phyloP scores from a whole-genome alignment of 2,888 invertebrate species.

The Cryptocephalus primarius region DNA sequence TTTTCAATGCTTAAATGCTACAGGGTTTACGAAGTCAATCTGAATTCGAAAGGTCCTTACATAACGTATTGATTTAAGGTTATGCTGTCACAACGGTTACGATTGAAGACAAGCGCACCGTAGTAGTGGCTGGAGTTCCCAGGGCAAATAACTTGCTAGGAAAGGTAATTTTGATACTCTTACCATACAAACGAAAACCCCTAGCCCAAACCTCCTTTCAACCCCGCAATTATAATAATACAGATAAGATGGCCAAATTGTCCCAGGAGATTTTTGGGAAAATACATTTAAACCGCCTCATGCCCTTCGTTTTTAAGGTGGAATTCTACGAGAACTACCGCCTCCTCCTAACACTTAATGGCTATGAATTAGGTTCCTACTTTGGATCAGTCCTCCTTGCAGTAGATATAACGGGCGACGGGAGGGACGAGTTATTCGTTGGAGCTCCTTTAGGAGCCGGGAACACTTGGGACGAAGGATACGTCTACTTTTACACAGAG shows the following conservation, averaged over 20 bases:
- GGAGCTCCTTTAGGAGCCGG: slow-evolving; percentile 47
- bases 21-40: too few relatives aligned
- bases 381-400: slow-evolving; percentile 50
- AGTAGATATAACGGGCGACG: slow-evolving; percentile 48
- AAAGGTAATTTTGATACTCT: slow-evolving; percentile 15
- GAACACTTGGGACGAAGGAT: slow-evolving; percentile 46
- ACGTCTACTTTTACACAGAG: slow-evolving; percentile 45
- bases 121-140: slow-evolving; percentile 45
- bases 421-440: slow-evolving; percentile 48
- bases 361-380: slow-evolving; percentile 46
- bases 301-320: slow-evolving; percentile 11
- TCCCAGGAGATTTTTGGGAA: too few relatives aligned
- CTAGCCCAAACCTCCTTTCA: too few relatives aligned
- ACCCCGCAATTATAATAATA: too few relatives aligned
- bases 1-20: too few relatives aligned
- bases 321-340: slow-evolving; percentile 6
- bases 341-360: slow-evolving; percentile 2
- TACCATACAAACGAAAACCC: neutral
- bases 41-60: too few relatives aligned
- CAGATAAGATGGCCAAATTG: too few relatives aligned
- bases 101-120: slow-evolving; percentile 1
- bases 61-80: slow-evolving; percentile 6
- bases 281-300: neutral
- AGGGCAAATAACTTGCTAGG: slow-evolving; percentile 32
- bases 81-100: slow-evolving; percentile 12